These are phyloP conservation scores for Spinus olivaceus DNA, from an alignment of 2,797 vertebrate genomes.

Conservation along the genomic window DNA sequence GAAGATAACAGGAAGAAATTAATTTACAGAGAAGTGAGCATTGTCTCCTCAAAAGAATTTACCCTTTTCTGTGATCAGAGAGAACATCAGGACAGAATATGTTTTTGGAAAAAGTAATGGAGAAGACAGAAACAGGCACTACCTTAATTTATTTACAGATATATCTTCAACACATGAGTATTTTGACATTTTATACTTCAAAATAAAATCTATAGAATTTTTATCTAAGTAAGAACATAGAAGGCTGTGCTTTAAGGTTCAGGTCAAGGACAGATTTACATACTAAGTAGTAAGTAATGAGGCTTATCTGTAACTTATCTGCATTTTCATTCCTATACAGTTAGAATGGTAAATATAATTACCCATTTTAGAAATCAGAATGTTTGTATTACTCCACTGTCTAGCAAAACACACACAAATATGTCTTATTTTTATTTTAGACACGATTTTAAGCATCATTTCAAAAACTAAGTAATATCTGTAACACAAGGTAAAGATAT, in stretches of 20 bases:
- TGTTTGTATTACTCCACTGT: not conserved
- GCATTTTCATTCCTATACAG: not conserved
- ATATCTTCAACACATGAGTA: not conserved
- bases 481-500: not conserved
- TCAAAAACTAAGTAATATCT: not conserved
- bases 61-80: not conserved
- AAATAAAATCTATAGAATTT: not conserved
- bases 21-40: not conserved
- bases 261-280: not conserved
- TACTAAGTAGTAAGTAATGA: not conserved
- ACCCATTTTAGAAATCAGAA: not conserved
- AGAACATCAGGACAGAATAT: not conserved
- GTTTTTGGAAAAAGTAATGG: not conserved
- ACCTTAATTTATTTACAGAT: not conserved
- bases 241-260: not conserved
- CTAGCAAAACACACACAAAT: accelerated
- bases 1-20: slow-evolving; percentile 29
- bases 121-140: not conserved
- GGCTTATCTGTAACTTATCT: not conserved
- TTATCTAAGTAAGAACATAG: not conserved
- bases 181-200: not conserved
- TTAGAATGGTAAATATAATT: not conserved
- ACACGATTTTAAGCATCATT: not conserved
- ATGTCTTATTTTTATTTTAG: not conserved
- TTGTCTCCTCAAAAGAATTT: not conserved